These are phyloP conservation scores for Dasyurus viverrinus DNA, from an alignment of 2,113 vertebrate genomes.

Conservation along the genomic window DNA sequence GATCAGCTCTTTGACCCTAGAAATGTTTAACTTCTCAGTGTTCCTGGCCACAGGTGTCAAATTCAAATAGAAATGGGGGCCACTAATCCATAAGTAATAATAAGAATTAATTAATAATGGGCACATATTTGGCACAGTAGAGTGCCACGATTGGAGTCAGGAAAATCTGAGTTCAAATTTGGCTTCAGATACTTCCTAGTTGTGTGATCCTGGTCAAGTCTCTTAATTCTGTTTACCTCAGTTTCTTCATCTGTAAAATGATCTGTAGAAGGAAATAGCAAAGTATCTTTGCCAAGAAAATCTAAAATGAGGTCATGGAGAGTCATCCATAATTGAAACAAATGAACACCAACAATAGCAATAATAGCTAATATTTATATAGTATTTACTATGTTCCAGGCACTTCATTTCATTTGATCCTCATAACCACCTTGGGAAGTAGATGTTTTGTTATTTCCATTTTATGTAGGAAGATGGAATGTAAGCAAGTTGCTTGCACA, in stretches of 20 bases:
- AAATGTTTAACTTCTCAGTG: not conserved
- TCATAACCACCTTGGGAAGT: not conserved
- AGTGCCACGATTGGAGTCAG: not conserved
- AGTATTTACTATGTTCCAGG: too few species aligned
- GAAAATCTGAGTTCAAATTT: not conserved
- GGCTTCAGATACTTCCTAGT: not conserved
- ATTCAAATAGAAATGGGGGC: not conserved
- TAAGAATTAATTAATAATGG: not conserved
- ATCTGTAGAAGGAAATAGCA: not conserved
- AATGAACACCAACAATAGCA: not conserved
- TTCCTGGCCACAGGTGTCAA: not conserved
- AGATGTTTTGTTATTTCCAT: not conserved
- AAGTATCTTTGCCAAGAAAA: not conserved
- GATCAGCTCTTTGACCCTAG: not conserved
- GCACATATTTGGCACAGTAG: not conserved
- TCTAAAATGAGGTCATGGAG: not conserved
- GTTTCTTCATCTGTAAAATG: not conserved
- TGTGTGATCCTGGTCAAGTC: not conserved
- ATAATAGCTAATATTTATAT: not conserved
- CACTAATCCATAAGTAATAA: not conserved
- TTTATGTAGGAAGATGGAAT: not conserved
- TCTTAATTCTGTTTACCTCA: not conserved
- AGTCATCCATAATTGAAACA: not conserved
- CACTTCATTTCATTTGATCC: not conserved
- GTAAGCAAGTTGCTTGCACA: not conserved